Evolutionary conservation across 2,797 vertebrate genomes (phyloP).

Genomic region (Sebastes taczanowskii): DNA sequence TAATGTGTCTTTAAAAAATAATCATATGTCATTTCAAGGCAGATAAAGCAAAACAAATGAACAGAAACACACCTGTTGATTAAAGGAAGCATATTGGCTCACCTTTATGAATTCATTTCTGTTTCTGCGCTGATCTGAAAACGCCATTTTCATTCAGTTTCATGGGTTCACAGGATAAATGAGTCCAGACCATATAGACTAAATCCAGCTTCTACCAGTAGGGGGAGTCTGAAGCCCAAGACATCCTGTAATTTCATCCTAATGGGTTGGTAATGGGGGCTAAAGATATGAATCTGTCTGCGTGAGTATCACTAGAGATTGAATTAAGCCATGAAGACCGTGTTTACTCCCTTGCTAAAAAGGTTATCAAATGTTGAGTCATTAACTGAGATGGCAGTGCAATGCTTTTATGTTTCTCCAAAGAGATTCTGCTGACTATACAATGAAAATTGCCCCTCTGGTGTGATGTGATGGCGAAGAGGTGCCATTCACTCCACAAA

Average conservation of each 20-base stretch:
- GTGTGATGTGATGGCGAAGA: conserved; percentile 10
- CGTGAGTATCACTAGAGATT: conserved; percentile 29
- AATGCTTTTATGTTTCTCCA: conserved; percentile 41
- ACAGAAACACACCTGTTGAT: not conserved
- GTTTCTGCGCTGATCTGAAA: not conserved
- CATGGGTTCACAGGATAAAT: not conserved
- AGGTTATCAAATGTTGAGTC: conserved; percentile 44
- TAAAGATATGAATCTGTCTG: conserved; percentile 43
- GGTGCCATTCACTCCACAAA: not conserved
- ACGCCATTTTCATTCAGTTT: not conserved
- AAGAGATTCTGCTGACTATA: conserved; percentile 41
- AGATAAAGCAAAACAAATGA: not conserved
- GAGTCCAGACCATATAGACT: not conserved
- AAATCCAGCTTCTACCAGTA: conserved; percentile 46
- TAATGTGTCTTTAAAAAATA: not conserved
- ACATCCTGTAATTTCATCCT: conserved; percentile 20
- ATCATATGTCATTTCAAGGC: not conserved
- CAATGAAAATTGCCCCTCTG: conserved; percentile 38
- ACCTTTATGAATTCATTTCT: not conserved
- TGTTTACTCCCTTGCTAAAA: conserved; percentile 53
- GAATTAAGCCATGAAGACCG: conserved; percentile 46
- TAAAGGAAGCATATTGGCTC: not conserved
- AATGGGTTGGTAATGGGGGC: conserved; percentile 39
- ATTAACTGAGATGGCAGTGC: conserved; percentile 51
- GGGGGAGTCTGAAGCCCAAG: conserved; percentile 56